Evolutionary conservation across 2,797 vertebrate species (phyloP).

Genomic region (Pampus argenteus): DNA sequence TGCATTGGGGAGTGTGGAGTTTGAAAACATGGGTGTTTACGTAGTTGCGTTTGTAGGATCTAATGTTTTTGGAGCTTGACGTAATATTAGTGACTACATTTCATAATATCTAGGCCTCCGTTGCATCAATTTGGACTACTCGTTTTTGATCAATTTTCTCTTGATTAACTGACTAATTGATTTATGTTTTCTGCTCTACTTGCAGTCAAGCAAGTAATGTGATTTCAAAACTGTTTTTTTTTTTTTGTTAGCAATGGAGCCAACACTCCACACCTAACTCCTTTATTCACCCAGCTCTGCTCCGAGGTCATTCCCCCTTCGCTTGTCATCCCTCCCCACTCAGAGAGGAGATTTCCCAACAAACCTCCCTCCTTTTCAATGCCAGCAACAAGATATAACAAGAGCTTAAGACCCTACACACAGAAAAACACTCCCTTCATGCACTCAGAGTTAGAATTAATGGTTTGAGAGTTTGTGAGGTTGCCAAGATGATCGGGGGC

Average conservation of each 20-base stretch:
- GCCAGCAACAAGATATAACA: slow-evolving; percentile 33
- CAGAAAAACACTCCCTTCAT: slow-evolving; percentile 31
- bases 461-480: slow-evolving; percentile 42
- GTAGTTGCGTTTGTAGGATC: neutral
- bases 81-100: neutral
- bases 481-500: slow-evolving; percentile 58
- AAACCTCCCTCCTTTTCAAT: slow-evolving; percentile 22
- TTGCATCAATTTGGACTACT: too few species aligned
- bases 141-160: too few species aligned
- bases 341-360: slow-evolving; percentile 28
- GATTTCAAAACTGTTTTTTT: neutral
- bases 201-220: neutral
- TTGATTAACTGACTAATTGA: too few species aligned
- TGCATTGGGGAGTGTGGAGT: neutral
- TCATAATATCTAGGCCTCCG: neutral
- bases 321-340: slow-evolving; percentile 12
- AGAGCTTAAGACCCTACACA: slow-evolving; percentile 19
- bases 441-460: slow-evolving; percentile 35
- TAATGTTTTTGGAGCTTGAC: neutral
- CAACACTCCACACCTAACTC: slow-evolving; percentile 3
- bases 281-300: neutral
- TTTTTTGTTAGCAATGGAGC: neutral
- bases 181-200: neutral
- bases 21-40: too few species aligned
- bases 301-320: neutral